Evolutionary conservation across 1,140 invertebrate species (phyloP).

Genomic region (Limonius californicus): DNA sequence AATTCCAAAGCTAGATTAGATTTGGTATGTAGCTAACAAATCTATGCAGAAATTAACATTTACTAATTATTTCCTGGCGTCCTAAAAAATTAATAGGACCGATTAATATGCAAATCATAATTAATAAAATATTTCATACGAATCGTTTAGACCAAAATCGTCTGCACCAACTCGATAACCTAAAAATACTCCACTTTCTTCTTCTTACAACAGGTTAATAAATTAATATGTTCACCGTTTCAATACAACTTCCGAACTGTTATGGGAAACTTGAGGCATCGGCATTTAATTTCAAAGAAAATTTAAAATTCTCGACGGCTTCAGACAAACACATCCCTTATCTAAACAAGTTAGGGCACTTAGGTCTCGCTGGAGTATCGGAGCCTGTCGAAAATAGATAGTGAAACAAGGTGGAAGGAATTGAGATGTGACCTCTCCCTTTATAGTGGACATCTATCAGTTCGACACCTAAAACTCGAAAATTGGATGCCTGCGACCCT

Average conservation of each 20-base stretch:
- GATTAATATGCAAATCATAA: too few relatives aligned
- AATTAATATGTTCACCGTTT: background rate
- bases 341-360: constrained; percentile 37
- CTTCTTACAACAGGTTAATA: too few relatives aligned
- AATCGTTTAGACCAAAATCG: too few relatives aligned
- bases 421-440: constrained; percentile 37
- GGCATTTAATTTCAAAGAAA: background rate
- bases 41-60: too few relatives aligned
- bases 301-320: background rate
- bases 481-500: background rate
- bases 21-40: too few relatives aligned
- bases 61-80: too few relatives aligned
- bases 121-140: too few relatives aligned
- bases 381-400: constrained; percentile 22
- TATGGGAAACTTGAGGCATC: background rate
- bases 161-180: too few relatives aligned
- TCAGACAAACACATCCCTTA: constrained; percentile 20
- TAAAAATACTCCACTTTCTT: too few relatives aligned
- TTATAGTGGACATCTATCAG: constrained; percentile 27
- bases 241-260: background rate
- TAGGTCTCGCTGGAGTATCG: constrained; percentile 21
- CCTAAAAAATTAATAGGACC: too few relatives aligned
- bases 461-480: constrained; percentile 26
- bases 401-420: constrained; percentile 27
- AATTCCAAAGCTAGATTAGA: too few relatives aligned